Evolutionary conservation across 2,113 vertebrate genomes (phyloP).

Genomic region (Notothenia rossii): DNA sequence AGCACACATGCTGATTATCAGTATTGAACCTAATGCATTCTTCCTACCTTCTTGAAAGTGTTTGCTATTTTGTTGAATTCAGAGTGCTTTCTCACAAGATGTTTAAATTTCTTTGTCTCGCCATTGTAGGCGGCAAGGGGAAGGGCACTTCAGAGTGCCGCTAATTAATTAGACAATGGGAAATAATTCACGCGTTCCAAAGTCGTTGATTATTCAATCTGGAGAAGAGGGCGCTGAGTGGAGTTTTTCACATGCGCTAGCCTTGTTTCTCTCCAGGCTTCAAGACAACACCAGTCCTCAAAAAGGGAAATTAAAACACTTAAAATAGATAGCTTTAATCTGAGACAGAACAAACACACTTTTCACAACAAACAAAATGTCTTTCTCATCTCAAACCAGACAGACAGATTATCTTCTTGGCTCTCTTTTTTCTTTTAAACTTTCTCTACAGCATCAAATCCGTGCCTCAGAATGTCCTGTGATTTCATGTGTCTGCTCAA

Average conservation of each 20-base stretch:
- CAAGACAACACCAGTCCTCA: slow-evolving; percentile 37
- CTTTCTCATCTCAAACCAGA: slow-evolving; percentile 3
- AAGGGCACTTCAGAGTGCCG: slow-evolving; percentile 32
- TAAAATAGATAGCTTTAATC: slow-evolving; percentile 38
- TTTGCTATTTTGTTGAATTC: slow-evolving; percentile 7
- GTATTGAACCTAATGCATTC: neutral
- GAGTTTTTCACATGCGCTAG: slow-evolving; percentile 28
- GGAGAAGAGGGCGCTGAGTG: neutral
- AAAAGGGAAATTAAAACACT: slow-evolving; percentile 40
- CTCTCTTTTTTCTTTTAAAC: slow-evolving; percentile 5
- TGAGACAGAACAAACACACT: slow-evolving; percentile 13
- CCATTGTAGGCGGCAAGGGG: neutral
- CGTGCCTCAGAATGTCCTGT: slow-evolving; percentile 91
- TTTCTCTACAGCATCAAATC: slow-evolving; percentile 89
- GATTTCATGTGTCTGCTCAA: slow-evolving; percentile 97
- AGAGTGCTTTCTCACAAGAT: neutral
- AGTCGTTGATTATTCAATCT: slow-evolving; percentile 48
- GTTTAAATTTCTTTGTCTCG: slow-evolving; percentile 5
- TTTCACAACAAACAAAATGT: slow-evolving; percentile 17
- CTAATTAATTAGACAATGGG: slow-evolving; percentile 41
- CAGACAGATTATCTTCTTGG: slow-evolving; percentile 19
- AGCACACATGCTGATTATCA: neutral
- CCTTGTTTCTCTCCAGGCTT: slow-evolving; percentile 1
- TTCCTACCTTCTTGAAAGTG: neutral
- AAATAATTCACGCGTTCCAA: slow-evolving; percentile 22